These are phyloP conservation scores for Coendou prehensilis DNA, from an alignment of 2,797 vertebrate genomes.

Conservation along the genomic window DNA sequence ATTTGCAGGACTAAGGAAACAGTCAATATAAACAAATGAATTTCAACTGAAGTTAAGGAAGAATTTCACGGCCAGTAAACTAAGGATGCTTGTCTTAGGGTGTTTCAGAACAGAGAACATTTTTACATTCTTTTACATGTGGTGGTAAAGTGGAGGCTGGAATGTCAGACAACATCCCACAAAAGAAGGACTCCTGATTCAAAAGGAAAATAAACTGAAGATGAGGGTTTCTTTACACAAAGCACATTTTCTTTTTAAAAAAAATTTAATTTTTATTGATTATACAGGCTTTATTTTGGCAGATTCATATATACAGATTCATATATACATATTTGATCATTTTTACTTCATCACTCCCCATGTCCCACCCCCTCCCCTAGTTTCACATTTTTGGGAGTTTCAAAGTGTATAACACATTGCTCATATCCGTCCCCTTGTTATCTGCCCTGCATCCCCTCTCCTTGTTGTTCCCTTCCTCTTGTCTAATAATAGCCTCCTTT, in stretches of 20 bases:
- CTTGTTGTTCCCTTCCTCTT: too few species aligned
- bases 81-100: neutral
- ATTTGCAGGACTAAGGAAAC: neutral
- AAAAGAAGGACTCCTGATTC: neutral
- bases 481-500: too few species aligned
- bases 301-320: too few species aligned
- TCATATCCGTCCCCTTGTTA: too few species aligned
- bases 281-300: neutral
- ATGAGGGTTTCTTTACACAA: neutral
- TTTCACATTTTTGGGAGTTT: too few species aligned
- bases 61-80: neutral
- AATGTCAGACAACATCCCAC: neutral
- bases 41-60: neutral
- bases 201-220: neutral
- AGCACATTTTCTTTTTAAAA: conserved; percentile 48
- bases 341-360: too few species aligned
- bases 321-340: too few species aligned
- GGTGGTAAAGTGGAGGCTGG: neutral
- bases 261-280: neutral
- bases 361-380: too few species aligned
- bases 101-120: conserved; percentile 32
- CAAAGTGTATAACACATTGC: too few species aligned
- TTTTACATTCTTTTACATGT: neutral
- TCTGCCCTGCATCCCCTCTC: too few species aligned
- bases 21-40: neutral